Evolutionary conservation across 1,140 invertebrate genomes (phyloP), one percentile per base, ranked within the genome.

Genomic region (Caenorhabditis latens): DNA sequence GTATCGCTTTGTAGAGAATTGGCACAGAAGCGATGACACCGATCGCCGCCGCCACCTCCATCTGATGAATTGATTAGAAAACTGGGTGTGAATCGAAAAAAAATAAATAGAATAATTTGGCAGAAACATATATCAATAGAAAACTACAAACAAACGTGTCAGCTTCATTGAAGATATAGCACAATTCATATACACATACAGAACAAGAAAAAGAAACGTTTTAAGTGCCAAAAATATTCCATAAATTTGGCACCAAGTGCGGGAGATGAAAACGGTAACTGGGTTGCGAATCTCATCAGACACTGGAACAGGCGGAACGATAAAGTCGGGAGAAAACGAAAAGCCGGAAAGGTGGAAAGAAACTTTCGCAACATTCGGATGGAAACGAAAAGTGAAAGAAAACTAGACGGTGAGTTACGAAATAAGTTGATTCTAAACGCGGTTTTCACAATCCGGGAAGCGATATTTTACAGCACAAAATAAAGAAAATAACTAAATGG

Each of bases 1-100:
- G 95, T 95, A 32, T 97, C 96, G 94, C 71, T 14, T 24, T 79
- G n/a, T 79, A 79, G n/a, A 79, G 46, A 13, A 79, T 79, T 11
- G 46, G 71, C 32, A 79, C 71, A 9, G 71, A 50, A 32, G 71
- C 71, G n/a, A 79, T 79, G 19, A 43, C 71, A 79, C 43, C 71
- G 2, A 79, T 21, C 46, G 71, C 71, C 13, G 46, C 71, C 9
- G 46, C 71, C 19, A 79, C n/a, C 21, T 79, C 71, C 71, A 79
- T 79, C 71, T 79, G 71, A 79, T 46, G 16, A 71, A n/a, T 46
- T 5, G 13, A 65, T 4, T 65, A 14, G 40, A 32, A 4, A 65
- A 40, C 8, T 40, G 6, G 7, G 24, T 40, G 3, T 11, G 40
- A 14, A 9, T 32, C 24, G 32, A 40, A 13, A 42, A 7, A 14